Base-by-base conservation (phyloP, 2,113 vertebrate genomes). In the Zootoca vivipara region DNA sequence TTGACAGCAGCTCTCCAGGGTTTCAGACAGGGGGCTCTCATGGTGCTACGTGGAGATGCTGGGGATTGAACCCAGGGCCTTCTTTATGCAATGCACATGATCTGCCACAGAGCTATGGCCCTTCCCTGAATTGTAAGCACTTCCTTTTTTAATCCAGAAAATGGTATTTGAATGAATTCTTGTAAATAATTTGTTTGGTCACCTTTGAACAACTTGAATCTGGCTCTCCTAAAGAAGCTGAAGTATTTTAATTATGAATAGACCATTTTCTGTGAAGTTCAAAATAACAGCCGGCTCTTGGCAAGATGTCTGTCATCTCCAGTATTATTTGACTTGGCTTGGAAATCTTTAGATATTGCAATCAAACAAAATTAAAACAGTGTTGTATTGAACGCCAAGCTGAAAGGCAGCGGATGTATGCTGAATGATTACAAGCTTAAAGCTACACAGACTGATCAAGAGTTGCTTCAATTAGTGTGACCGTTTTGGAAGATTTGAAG, bases 321-420 rank as follows among this genome's bases (percentile, higher is more conserved):
- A 42, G 67, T 33, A 16, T 72, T 70, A 85, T 89, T 85, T 89
- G 46, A 85, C 65, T 73, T 89, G 75, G 33, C 46, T 72, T 73
- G 52, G 52, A 35, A 85, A 72, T 78, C 73, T 62, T 78, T 79
- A 79, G 65, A 85, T 89, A 85, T 26, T 79, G 67, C 35, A 85
- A 85, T 80, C 52, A 85, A 85, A 85, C 83, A 85, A 85, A 89
- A 89, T 85, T 79, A 85, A 89, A 72, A 28, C 46, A 73, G 33
- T 33, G 67, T 35, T 80, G 67, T 58, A 40, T 72, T 73, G n/a
- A 77, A 83, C 35, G 46, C 30, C 75, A 46, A 69, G 62, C 26
- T 56, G 65, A 67, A 83, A 83, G 40, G 42, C 65, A 82, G 20
- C 46, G 56, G 72, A 84, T 84, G 26, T n/a, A n/a, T 33, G 22